These are phyloP conservation scores for Lumbricus terrestris DNA, from an alignment of 2,888 invertebrate species.

Conservation along the genomic window DNA sequence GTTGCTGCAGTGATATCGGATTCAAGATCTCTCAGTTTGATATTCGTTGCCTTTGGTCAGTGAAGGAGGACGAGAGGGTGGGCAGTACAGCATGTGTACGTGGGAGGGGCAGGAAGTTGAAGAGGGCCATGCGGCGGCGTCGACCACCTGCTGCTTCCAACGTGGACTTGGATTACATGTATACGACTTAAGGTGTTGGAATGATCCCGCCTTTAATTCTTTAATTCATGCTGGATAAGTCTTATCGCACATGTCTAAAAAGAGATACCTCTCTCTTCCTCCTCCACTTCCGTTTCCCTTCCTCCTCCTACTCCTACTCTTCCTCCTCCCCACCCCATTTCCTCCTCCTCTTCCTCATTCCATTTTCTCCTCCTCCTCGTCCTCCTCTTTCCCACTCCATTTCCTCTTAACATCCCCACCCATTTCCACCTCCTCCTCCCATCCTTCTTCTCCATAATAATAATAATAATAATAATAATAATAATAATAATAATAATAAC, in stretches of 20 bases:
- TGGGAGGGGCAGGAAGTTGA: too few relatives aligned
- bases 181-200: too few relatives aligned
- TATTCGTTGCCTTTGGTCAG: not conserved
- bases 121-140: not conserved
- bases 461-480: too few relatives aligned
- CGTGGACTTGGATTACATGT: not conserved
- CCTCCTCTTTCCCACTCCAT: too few relatives aligned
- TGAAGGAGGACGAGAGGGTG: not conserved
- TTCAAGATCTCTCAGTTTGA: not conserved
- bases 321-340: not conserved
- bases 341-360: too few relatives aligned
- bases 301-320: not conserved
- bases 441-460: too few relatives aligned
- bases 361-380: too few relatives aligned
- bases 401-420: too few relatives aligned
- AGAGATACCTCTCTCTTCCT: not conserved
- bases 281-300: not conserved
- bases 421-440: too few relatives aligned
- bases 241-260: not conserved
- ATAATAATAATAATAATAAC: too few relatives aligned
- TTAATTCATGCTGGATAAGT: too few relatives aligned
- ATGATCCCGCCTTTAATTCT: not conserved
- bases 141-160: not conserved
- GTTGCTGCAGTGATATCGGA: not conserved
- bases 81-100: too few relatives aligned